Evolutionary conservation across 2,888 invertebrate genomes (phyloP).

Genomic region (Amblyjoppa proteus): DNA sequence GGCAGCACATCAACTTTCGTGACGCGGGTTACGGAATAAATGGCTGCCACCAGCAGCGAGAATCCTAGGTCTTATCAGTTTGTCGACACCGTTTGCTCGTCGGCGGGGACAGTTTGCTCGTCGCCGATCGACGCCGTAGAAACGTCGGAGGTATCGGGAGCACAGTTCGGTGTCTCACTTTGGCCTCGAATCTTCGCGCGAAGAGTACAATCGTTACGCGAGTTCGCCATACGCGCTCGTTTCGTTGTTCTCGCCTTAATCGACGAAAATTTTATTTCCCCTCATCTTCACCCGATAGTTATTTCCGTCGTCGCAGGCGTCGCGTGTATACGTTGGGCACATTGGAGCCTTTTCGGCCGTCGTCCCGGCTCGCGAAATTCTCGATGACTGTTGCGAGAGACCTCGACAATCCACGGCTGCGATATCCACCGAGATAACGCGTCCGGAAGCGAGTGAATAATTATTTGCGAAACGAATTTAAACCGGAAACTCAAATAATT

Average conservation of each 20-base stretch:
- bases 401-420: conserved; percentile 16
- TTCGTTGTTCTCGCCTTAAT: conserved; percentile 6
- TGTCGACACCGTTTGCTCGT: conserved; percentile 76
- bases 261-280: conserved; percentile 4
- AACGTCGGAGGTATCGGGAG: conserved; percentile 60
- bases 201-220: conserved; percentile 44
- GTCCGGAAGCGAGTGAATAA: background rate
- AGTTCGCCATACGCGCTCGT: conserved; percentile 16
- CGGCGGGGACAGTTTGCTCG: conserved; percentile 57
- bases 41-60: conserved; percentile 43
- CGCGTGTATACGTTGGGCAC: background rate
- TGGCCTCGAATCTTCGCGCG: conserved; percentile 58
- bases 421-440: background rate
- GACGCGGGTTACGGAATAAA: conserved; percentile 33
- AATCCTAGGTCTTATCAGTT: conserved; percentile 79
- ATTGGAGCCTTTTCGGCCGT: background rate
- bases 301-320: background rate
- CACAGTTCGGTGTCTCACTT: conserved; percentile 56
- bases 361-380: background rate
- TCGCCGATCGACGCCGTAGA: conserved; percentile 55
- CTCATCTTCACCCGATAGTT: background rate
- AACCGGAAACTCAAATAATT: conserved; percentile 27
- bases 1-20: conserved; percentile 15
- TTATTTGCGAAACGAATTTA: conserved; percentile 6
- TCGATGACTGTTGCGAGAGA: conserved; percentile 41